phyloP scores from a whole-genome alignment of 2,797 vertebrate species.

The Aratinga solstitialis region DNA sequence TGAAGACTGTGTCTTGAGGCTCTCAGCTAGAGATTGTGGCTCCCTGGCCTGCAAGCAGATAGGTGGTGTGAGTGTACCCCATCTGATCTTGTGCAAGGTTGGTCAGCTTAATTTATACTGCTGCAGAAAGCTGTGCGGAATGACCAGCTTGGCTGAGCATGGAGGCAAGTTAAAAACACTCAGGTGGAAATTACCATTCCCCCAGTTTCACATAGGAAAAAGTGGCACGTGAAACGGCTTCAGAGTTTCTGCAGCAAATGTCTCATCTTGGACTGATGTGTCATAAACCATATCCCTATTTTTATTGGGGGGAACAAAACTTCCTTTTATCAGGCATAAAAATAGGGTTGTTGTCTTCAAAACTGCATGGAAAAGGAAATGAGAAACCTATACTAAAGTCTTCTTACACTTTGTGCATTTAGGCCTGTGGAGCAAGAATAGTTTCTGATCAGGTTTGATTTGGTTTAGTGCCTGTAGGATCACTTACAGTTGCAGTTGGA shows the following conservation, averaged over 20 bases:
- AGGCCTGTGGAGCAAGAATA: background rate
- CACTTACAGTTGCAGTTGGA: background rate
- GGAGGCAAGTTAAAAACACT: background rate
- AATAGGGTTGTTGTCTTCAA: background rate
- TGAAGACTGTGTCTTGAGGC: fast-evolving
- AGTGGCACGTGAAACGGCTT: background rate
- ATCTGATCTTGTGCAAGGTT: background rate
- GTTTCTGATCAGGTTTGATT: background rate
- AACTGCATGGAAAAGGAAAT: background rate
- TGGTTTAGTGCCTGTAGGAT: background rate
- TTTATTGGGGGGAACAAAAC: background rate
- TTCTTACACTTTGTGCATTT: fast-evolving
- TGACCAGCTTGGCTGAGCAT: background rate
- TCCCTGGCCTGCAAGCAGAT: background rate
- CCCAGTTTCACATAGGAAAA: fast-evolving
- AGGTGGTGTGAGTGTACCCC: background rate
- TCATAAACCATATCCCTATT: background rate
- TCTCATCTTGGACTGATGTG: fast-evolving
- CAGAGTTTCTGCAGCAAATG: background rate
- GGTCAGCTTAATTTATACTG: background rate
- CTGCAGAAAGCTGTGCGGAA: background rate
- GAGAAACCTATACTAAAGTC: background rate
- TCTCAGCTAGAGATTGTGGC: fast-evolving
- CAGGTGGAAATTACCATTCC: background rate
- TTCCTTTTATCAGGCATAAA: background rate